These are phyloP conservation scores for Malacoraja senta DNA, from an alignment of 2,797 vertebrate species.

Conservation along the genomic window DNA sequence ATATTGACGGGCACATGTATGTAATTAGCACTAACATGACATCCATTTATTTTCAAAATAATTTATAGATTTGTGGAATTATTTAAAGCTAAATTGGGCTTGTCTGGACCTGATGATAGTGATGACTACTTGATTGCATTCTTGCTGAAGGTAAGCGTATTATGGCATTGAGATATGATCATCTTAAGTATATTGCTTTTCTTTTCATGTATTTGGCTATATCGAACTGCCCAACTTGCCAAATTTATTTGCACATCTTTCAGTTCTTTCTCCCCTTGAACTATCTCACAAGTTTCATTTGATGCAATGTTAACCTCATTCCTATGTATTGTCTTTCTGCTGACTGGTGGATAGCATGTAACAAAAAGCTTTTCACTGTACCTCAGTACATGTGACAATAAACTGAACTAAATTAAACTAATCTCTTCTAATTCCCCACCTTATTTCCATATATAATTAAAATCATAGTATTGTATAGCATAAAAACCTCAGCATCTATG, in stretches of 20 bases:
- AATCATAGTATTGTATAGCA: no score
- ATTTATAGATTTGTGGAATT: constrained; percentile 61
- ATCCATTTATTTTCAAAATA: not conserved
- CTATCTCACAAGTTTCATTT: not conserved
- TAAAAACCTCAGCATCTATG: no score
- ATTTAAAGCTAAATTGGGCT: constrained; percentile 67
- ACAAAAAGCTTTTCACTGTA: no score
- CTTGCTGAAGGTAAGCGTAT: constrained; percentile 61
- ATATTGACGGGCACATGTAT: not conserved
- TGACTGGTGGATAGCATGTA: no score
- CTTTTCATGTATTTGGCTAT: not conserved
- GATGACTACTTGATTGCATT: constrained; percentile 61
- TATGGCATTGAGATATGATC: not conserved
- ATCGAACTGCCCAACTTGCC: not conserved
- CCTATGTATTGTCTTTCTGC: no score
- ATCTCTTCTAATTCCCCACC: not conserved
- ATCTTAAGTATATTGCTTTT: not conserved
- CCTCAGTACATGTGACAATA: no score
- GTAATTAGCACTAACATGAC: not conserved
- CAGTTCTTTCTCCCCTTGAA: not conserved
- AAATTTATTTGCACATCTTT: not conserved
- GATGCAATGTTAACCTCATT: not conserved
- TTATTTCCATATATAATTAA: not conserved
- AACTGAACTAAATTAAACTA: not conserved
- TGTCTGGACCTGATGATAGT: constrained; percentile 55